Evolutionary conservation across 1,140 invertebrate species (phyloP), one percentile per base, ranked within the genome.

Genomic region (Belonocnema kinseyi): DNA sequence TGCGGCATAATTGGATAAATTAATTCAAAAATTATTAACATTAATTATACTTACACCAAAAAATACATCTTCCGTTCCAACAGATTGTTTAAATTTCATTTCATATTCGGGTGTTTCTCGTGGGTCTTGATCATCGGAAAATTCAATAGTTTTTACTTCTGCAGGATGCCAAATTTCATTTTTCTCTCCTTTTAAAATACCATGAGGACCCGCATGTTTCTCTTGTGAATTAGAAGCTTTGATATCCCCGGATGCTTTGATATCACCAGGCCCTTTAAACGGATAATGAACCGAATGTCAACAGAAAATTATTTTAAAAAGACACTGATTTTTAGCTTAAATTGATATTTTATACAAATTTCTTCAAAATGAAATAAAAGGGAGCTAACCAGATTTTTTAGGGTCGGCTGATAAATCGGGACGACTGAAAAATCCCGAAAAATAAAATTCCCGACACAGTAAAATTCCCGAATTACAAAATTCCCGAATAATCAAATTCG

Each of bases 61-160:
- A 90, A 94, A 98, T 51, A 98, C 93, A 88, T 98, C 97, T 89
- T 97, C 96, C 1, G 97, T 93, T 12, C 94, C 94, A 2, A 98
- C 96, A 71, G 95, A 92, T 89, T 98, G 97, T 82, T 96, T 95
- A 87, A 96, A 98, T 84, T 95, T 93, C 85, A 97, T 95, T 21
- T 95, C 94, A 91, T 96, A 98, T 80, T 94, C 93, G 1, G 97
- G 97, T 53, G 93, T 92, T 84, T 93, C 93, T 70, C 96, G 91
- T 3, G 94, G 93, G 82, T 95, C 95, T 11, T 93, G 80, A 11
- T 92, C 81, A 85, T 94, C 94, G 74, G 92, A 88, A 72, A 90
- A 87, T 53, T 89, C 79, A 33, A 52, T 19, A 14, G 71, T 72
- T 50, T 80, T 82, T 16, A 93, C 88, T 85, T 94, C 93, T 17